Conservation (phyloP, 2,888 invertebrate genomes). For the Eucera pruinosa region DNA sequence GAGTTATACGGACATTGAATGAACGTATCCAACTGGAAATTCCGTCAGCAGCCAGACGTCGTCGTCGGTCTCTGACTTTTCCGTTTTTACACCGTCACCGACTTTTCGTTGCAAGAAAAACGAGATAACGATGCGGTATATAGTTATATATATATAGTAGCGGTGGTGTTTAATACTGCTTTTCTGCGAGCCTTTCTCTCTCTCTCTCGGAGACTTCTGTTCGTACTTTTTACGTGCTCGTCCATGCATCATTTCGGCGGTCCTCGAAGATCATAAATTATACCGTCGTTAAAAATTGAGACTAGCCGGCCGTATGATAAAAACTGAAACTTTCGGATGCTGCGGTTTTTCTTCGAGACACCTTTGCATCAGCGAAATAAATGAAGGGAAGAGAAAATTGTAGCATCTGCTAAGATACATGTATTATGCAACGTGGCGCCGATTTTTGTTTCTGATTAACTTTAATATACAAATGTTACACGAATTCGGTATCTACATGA, state of each 20-base stretch:
- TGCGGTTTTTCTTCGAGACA: constrained; percentile 10
- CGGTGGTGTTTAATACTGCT: constrained; percentile 44
- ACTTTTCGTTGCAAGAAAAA: constrained; percentile 44
- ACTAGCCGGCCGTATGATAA: constrained; percentile 2
- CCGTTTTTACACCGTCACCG: constrained; percentile 43
- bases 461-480: no score
- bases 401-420: background rate
- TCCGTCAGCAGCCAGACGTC: constrained; percentile 55
- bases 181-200: constrained; percentile 7
- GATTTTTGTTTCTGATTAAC: no score
- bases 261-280: constrained; percentile 45
- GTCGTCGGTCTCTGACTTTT: constrained; percentile 34
- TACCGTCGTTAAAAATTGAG: constrained; percentile 37
- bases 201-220: constrained; percentile 12
- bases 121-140: constrained; percentile 49
- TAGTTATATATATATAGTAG: no score
- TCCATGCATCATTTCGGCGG: constrained; percentile 16
- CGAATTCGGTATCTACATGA: no score
- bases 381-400: constrained; percentile 6
- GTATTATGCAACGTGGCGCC: no score
- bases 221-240: constrained; percentile 20
- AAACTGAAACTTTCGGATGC: background rate
- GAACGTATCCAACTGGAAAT: constrained; percentile 57
- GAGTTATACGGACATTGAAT: constrained; percentile 46
- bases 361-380: background rate